Conservation (phyloP, 2,888 invertebrate species). For the Capitulum mitella region DNA sequence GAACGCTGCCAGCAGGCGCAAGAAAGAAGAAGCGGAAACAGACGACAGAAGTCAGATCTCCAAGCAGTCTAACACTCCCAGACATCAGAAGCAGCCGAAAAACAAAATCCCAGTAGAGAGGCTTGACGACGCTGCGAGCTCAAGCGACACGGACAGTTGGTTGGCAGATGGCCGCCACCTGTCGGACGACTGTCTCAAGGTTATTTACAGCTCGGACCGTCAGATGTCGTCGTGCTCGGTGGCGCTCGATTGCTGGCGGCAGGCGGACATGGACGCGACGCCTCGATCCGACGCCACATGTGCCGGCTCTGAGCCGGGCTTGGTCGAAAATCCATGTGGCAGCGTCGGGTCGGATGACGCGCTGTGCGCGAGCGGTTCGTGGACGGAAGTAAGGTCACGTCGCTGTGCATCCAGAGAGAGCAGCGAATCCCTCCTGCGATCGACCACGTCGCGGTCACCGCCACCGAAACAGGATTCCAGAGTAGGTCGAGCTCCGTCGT, state of each 20-base stretch:
- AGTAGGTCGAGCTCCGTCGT: background rate
- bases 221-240: slow-evolving; percentile 13
- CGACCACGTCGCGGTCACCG: background rate
- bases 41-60: background rate
- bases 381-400: background rate
- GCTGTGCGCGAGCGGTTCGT: background rate
- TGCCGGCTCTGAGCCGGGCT: slow-evolving; percentile 8
- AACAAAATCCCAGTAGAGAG: background rate
- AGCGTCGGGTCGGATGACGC: background rate
- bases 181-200: background rate
- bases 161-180: background rate
- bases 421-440: background rate
- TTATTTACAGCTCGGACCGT: slow-evolving; percentile 3
- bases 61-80: background rate
- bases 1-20: background rate
- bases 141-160: background rate
- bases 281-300: background rate
- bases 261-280: background rate
- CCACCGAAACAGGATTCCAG: background rate
- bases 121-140: background rate
- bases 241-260: slow-evolving; percentile 8
- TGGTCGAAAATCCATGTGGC: background rate
- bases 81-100: background rate
- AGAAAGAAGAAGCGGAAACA: background rate
- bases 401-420: background rate